Evolutionary conservation across 2,888 invertebrate species (phyloP).

Genomic region (Caenorhabditis sp.): DNA sequence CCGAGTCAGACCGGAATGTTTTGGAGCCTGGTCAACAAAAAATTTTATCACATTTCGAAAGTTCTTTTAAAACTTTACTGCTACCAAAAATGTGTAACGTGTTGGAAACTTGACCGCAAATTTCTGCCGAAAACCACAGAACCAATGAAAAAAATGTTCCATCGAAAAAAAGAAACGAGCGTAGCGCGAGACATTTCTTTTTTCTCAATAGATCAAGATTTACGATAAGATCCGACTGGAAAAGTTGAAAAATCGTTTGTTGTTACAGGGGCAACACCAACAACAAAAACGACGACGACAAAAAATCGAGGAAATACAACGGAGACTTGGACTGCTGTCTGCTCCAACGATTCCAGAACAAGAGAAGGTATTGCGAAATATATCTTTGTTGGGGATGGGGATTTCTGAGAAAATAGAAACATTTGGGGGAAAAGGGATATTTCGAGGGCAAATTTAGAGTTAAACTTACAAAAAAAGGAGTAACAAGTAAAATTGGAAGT

Average conservation of each 20-base stretch:
- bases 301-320: slow-evolving; percentile 10
- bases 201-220: not conserved
- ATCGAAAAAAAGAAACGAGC: not conserved
- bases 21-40: no score
- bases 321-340: slow-evolving; percentile 14
- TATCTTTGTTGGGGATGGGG: not conserved
- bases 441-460: no score
- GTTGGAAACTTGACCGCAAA: no score
- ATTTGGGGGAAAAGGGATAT: no score
- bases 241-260: not conserved
- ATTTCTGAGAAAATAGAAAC: no score
- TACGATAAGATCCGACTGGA: not conserved
- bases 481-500: not conserved
- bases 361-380: slow-evolving; percentile 18
- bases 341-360: slow-evolving; percentile 8
- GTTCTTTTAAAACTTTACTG: not conserved
- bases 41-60: no score
- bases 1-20: no score
- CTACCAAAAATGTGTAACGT: no score
- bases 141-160: slow-evolving; percentile 1
- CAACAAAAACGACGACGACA: not conserved
- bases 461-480: no score
- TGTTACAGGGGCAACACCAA: not conserved
- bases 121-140: not conserved
- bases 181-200: not conserved